A percentile compares a stretch with the other conserved stretches of the same genome.
Conservation (phyloP, 1,140 invertebrate species). For the Onthophagus taurus region DNA sequence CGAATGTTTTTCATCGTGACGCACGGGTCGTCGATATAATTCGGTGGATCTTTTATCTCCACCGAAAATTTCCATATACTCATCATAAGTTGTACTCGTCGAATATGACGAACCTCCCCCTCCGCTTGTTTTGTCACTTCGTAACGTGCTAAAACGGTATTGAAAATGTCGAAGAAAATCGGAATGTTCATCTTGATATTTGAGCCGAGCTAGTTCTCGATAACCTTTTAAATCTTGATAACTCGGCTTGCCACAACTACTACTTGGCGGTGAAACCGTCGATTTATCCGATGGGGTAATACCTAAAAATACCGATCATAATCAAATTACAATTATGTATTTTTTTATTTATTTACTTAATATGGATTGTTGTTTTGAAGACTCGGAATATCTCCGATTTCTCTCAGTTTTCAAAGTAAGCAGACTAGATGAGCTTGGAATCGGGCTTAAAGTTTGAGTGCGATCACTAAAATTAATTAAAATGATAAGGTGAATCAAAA, state of each 20-base stretch:
- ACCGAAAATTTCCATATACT: constrained; percentile 3
- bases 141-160: constrained; percentile 9
- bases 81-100: constrained; percentile 1
- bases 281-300: constrained; percentile 25
- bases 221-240: constrained; percentile 71
- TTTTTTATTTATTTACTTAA: constrained; percentile 39
- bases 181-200: constrained; percentile 8
- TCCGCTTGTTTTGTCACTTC: constrained; percentile 6
- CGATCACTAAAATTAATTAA: constrained; percentile 15
- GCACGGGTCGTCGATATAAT: background rate
- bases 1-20: background rate
- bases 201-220: constrained; percentile 62
- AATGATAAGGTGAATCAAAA: background rate
- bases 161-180: constrained; percentile 10
- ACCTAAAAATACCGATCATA: constrained; percentile 12
- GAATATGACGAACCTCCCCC: constrained; percentile 7
- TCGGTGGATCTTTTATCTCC: background rate
- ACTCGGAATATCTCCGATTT: constrained; percentile 36
- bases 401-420: constrained; percentile 33
- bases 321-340: constrained; percentile 2
- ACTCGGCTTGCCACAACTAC: constrained; percentile 47
- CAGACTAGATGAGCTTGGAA: constrained; percentile 65
- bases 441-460: constrained; percentile 60
- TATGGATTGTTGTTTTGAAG: constrained; percentile 42
- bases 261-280: constrained; percentile 34